Percentiles rank a stretch among this genome's conserved stretches.
Conservation (phyloP, 2,797 vertebrate species). For the Argyrosomus regius region DNA sequence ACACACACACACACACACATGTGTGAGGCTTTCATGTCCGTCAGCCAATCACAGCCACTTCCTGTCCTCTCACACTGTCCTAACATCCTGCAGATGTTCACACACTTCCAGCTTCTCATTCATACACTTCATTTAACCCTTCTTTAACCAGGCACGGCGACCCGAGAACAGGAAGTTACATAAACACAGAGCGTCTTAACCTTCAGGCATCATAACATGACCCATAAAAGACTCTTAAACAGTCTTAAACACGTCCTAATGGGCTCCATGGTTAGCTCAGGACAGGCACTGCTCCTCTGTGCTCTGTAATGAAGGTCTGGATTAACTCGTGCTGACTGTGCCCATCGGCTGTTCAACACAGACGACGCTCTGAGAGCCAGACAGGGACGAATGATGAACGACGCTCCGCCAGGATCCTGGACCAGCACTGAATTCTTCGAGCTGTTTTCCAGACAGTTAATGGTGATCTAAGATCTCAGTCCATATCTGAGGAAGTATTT, state of each 20-base stretch:
- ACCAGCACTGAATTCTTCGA: neutral
- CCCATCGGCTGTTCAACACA: slow-evolving; percentile 53
- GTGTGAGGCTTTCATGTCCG: slow-evolving; percentile 36
- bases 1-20: slow-evolving; percentile 40
- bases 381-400: slow-evolving; percentile 25
- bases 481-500: neutral
- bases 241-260: slow-evolving; percentile 36
- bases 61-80: slow-evolving; percentile 55
- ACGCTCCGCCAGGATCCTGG: slow-evolving; percentile 4
- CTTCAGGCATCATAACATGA: slow-evolving; percentile 52
- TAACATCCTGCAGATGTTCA: slow-evolving; percentile 70
- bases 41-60: slow-evolving; percentile 57
- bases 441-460: slow-evolving; percentile 5
- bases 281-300: slow-evolving; percentile 14
- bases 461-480: neutral
- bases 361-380: slow-evolving; percentile 16
- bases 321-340: slow-evolving; percentile 49
- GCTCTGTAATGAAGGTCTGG: slow-evolving; percentile 52
- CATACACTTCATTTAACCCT: slow-evolving; percentile 27
- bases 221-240: slow-evolving; percentile 32
- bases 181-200: slow-evolving; percentile 28
- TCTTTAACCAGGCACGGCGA: slow-evolving; percentile 8
- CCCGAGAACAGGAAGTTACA: slow-evolving; percentile 45
- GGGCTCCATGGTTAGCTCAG: slow-evolving; percentile 20
- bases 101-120: slow-evolving; percentile 40